These are phyloP conservation scores for Enteromius fasciolatus DNA, from an alignment of 2,797 vertebrate genomes.

Conservation along the genomic window DNA sequence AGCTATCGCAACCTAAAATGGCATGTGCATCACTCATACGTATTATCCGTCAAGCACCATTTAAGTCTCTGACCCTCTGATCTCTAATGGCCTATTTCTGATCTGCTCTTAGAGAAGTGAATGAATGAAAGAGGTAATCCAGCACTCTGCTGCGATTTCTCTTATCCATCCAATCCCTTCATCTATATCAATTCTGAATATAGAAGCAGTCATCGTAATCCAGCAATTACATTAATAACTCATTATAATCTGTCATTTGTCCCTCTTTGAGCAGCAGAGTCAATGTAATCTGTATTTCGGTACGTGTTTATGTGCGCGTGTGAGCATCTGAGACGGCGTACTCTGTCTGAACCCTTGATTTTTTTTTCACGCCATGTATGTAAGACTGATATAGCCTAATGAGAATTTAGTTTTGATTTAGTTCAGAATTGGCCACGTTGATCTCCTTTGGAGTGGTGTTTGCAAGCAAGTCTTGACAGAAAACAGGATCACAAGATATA, in stretches of 20 bases:
- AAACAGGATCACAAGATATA: not conserved
- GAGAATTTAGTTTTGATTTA: not conserved
- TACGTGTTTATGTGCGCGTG: not conserved
- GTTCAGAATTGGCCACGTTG: not conserved
- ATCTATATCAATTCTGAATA: slow-evolving; percentile 57
- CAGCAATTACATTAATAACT: slow-evolving; percentile 70
- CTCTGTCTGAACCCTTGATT: not conserved
- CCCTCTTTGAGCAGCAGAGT: slow-evolving; percentile 10
- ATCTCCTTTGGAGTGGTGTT: not conserved
- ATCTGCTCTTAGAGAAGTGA: slow-evolving; percentile 30
- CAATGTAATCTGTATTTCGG: slow-evolving; percentile 10
- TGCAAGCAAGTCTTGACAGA: not conserved
- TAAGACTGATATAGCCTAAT: not conserved
- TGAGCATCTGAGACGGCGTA: not conserved
- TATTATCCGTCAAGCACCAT: slow-evolving; percentile 18
- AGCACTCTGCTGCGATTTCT: slow-evolving; percentile 77
- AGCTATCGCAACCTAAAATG: not conserved
- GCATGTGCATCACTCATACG: slow-evolving; percentile 8
- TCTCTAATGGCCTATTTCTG: slow-evolving; percentile 45
- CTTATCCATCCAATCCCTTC: slow-evolving; percentile 36
- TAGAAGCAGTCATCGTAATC: slow-evolving; percentile 67
- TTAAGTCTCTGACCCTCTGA: slow-evolving; percentile 22
- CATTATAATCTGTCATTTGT: slow-evolving; percentile 44
- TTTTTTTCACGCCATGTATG: not conserved
- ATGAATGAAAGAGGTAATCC: slow-evolving; percentile 64